Evolutionary conservation across 2,888 invertebrate species (phyloP).

Genomic region (Phalangium opilio): DNA sequence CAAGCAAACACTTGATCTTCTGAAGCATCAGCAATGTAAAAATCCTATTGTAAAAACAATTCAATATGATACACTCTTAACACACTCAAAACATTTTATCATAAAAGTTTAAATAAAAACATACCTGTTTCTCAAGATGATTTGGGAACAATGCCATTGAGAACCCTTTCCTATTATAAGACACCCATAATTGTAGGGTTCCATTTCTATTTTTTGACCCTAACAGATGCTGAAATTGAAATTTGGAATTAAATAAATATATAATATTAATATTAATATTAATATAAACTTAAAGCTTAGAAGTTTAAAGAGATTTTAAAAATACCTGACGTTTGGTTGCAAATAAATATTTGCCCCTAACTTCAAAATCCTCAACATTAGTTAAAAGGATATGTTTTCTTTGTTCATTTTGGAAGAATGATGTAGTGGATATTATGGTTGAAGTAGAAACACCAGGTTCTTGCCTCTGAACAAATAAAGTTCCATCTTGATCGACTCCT

Average conservation of each 20-base stretch:
- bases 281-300: no score
- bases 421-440: conserved; percentile 34
- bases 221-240: conserved; percentile 6
- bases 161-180: conserved; percentile 55
- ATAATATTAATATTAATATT: no score
- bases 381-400: conserved; percentile 40
- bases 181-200: conserved; percentile 51
- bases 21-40: conserved; percentile 68
- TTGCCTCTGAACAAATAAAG: conserved; percentile 44
- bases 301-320: no score
- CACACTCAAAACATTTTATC: neutral
- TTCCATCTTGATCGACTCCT: conserved; percentile 19
- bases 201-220: conserved; percentile 17
- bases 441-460: conserved; percentile 42
- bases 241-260: no score
- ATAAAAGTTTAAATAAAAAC: neutral
- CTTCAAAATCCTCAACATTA: conserved; percentile 62
- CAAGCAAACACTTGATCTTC: conserved; percentile 55
- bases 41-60: conserved; percentile 38
- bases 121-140: conserved; percentile 36
- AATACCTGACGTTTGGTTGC: conserved; percentile 54
- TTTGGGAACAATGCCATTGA: conserved; percentile 58
- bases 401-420: conserved; percentile 24
- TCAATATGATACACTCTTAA: no score
- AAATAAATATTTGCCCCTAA: conserved; percentile 71